Percentiles rank a stretch among this genome's conserved stretches.
Evolutionary conservation across 2,113 vertebrate species (phyloP).

Genomic region (Phalacrocorax brasilianus): DNA sequence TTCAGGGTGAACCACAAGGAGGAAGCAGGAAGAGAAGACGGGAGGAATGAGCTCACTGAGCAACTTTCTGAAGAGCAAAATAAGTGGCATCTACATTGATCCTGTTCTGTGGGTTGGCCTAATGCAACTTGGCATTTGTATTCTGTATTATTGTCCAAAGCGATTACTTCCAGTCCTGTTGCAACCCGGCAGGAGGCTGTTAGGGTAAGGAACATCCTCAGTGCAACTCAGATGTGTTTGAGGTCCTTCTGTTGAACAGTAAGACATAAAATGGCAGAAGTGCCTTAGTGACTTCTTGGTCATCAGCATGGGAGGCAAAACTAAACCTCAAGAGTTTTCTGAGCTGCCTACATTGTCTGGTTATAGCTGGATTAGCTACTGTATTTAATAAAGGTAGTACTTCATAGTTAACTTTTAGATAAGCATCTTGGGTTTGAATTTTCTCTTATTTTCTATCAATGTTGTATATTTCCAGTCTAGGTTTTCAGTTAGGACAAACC

Average conservation of each 20-base stretch:
- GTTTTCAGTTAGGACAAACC: not conserved
- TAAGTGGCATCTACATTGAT: not conserved
- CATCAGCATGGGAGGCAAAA: not conserved
- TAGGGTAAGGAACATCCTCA: not conserved
- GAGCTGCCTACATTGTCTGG: not conserved
- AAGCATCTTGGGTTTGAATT: not conserved
- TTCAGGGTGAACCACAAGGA: rapidly evolving
- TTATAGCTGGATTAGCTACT: not conserved
- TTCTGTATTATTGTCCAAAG: rapidly evolving
- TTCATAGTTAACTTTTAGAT: not conserved
- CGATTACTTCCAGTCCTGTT: not conserved
- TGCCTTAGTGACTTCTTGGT: not conserved
- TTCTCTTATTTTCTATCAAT: not conserved
- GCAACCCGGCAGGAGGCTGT: not conserved
- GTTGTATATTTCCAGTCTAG: not conserved
- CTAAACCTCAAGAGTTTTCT: not conserved
- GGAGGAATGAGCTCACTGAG: not conserved
- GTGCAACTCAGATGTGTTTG: rapidly evolving
- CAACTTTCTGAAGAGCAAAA: not conserved
- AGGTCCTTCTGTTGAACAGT: not conserved
- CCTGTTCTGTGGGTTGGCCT: not conserved
- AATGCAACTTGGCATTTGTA: not conserved
- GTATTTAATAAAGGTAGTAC: not conserved
- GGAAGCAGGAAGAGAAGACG: not conserved
- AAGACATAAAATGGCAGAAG: not conserved